Conservation (phyloP, 2,888 invertebrate genomes). For the Pardosa pseudoannulata region DNA sequence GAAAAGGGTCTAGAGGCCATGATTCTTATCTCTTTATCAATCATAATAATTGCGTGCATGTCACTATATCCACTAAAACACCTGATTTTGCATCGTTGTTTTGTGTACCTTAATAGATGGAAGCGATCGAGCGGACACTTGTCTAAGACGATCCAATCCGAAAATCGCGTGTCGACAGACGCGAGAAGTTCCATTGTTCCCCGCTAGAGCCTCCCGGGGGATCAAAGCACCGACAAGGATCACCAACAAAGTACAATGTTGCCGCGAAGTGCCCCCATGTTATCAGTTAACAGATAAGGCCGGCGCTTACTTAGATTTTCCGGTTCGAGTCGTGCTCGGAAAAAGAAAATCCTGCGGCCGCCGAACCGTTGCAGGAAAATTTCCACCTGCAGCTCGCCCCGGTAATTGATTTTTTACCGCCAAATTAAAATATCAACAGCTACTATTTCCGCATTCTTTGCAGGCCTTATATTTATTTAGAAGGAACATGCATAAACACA, state of each 20-base stretch:
- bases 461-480: too few relatives aligned
- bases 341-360: constrained; percentile 49
- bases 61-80: background rate
- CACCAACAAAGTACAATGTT: constrained; percentile 68
- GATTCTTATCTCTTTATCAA: background rate
- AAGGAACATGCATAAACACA: too few relatives aligned
- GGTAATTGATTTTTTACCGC: constrained; percentile 30
- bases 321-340: constrained; percentile 62
- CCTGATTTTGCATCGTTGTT: constrained; percentile 17
- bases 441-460: constrained; percentile 24
- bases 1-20: background rate
- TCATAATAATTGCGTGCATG: background rate
- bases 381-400: constrained; percentile 21
- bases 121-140: constrained; percentile 13
- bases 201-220: constrained; percentile 27
- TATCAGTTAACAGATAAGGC: constrained; percentile 63
- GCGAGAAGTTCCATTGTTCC: constrained; percentile 57
- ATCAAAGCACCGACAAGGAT: constrained; percentile 71
- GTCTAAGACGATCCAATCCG: constrained; percentile 41
- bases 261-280: constrained; percentile 41
- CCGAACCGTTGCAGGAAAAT: constrained; percentile 42
- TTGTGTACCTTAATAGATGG: constrained; percentile 33
- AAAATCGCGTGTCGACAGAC: constrained; percentile 51
- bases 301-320: constrained; percentile 61
- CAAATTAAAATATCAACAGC: constrained; percentile 26